These are phyloP conservation scores for Tiliqua scincoides DNA, from an alignment of 2,113 vertebrate genomes.

Conservation along the genomic window DNA sequence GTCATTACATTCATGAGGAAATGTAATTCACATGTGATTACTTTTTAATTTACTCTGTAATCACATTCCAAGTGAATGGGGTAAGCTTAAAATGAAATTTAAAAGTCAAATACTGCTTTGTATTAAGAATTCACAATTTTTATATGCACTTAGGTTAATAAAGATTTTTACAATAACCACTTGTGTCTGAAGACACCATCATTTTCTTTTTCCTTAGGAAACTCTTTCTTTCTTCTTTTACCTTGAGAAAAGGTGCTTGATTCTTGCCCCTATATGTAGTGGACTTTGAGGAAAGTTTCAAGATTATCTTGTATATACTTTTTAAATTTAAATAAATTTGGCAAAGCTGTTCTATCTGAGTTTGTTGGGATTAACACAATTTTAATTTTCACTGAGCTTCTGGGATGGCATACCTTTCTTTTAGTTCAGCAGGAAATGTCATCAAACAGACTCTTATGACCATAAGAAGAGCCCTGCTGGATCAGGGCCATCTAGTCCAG, in stretches of 20 bases:
- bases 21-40: constrained; percentile 89
- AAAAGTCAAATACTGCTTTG: constrained; percentile 90
- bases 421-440: constrained; percentile 62
- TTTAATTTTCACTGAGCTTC: too few species aligned
- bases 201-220: constrained; percentile 68
- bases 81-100: constrained; percentile 91
- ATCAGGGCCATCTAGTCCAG: too few species aligned
- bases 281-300: constrained; percentile 54
- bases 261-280: constrained; percentile 62
- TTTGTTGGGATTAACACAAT: too few species aligned
- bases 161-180: constrained; percentile 84
- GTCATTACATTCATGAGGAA: constrained; percentile 91
- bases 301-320: constrained; percentile 61
- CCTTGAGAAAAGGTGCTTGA: constrained; percentile 67
- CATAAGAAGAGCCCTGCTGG: too few species aligned
- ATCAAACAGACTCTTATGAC: too few species aligned
- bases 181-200: constrained; percentile 78
- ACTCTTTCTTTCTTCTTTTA: constrained; percentile 46
- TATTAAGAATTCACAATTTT: constrained; percentile 85
- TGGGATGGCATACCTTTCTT: constrained; percentile 47
- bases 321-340: constrained; percentile 47
- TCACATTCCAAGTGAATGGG: constrained; percentile 88
- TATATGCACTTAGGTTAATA: constrained; percentile 85
- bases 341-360: constrained; percentile 49
- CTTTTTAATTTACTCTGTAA: constrained; percentile 92